Base-by-base conservation (phyloP, 2,888 invertebrate genomes). In the Apodemia mormo region DNA sequence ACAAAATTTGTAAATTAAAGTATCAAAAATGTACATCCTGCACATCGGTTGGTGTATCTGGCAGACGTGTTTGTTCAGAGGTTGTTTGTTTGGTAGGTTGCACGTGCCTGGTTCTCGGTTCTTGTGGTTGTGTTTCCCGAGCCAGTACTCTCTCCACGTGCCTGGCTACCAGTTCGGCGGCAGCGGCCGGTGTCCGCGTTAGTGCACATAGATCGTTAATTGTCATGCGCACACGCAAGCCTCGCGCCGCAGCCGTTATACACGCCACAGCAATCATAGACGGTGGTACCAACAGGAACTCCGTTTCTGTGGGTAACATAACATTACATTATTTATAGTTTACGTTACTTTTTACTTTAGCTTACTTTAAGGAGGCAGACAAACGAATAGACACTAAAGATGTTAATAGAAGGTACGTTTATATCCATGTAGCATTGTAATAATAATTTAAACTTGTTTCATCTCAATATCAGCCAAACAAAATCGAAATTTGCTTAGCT, bases 241-340 rank as follows among this genome's bases (percentile, higher is more conserved):
- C 96, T 10, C 95, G 93, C 10, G 95, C 94, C 1, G 96, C 96
- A 0, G 96, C 95, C 64, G 95, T 94, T 69, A 96, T 94, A 81
- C 96, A 96, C 7, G 96, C 96, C 10, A 95, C 94, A 0, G 96
- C 96, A 29, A 96, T 94, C 81, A 96, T 81, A 0, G 96, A 96
- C 40, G 96, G 96, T 12, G 95, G 94, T 70, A 95, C 95, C 81
- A 95, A 93, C 74, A 96, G 95, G 80, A 96, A 95, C 76, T 95
- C 95, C n/a, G 96, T 95, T 86, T 96, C 96, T 96, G 95, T 86
- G 43, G 43, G 43, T 9, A 33, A 33, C 43, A 43, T 43, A 43
- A 43, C 10, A 43, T 43, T 43, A 43, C 43, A 10, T 43, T 10
- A 43, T 10, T 43, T 43, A 43, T 10, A 10, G 1, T 10, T 43